Percentiles rank a stretch among this genome's conserved stretches.
Evolutionary conservation across 2,113 vertebrate species (phyloP).

Genomic region (Tautogolabrus adspersus): DNA sequence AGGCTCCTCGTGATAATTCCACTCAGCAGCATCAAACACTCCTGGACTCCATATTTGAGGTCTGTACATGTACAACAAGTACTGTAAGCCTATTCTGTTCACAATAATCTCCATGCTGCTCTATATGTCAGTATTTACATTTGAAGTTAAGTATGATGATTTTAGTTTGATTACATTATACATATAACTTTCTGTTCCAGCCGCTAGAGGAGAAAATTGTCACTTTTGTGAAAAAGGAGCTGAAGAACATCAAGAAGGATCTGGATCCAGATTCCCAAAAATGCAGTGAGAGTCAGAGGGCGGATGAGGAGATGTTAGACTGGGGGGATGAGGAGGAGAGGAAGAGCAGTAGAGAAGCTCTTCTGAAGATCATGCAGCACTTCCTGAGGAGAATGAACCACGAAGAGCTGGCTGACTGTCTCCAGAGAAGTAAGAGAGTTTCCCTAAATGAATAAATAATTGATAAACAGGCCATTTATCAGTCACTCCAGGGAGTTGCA

Average conservation of each 20-base stretch:
- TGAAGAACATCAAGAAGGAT: no score
- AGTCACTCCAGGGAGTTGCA: no score
- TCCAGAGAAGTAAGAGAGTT: not conserved
- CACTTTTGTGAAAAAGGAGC: no score
- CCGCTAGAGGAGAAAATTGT: no score
- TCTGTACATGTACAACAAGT: not conserved
- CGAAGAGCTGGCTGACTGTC: not conserved
- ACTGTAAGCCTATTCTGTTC: no score
- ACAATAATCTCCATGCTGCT: no score
- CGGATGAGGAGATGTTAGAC: not conserved
- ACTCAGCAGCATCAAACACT: not conserved
- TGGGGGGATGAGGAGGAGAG: not conserved
- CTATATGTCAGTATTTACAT: no score
- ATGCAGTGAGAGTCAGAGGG: not conserved
- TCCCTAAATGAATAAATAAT: no score
- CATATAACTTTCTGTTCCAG: not conserved
- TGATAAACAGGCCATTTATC: no score
- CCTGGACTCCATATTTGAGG: not conserved
- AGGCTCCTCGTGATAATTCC: not conserved
- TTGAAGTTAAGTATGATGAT: no score
- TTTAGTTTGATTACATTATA: not conserved
- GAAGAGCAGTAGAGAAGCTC: not conserved
- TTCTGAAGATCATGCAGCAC: not conserved
- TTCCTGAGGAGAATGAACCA: slow-evolving; percentile 1
- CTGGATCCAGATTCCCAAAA: not conserved